Percentiles rank a stretch among this genome's conserved stretches.
Evolutionary conservation across 2,113 vertebrate species (phyloP).

Genomic region (Scartelaos histophorus): DNA sequence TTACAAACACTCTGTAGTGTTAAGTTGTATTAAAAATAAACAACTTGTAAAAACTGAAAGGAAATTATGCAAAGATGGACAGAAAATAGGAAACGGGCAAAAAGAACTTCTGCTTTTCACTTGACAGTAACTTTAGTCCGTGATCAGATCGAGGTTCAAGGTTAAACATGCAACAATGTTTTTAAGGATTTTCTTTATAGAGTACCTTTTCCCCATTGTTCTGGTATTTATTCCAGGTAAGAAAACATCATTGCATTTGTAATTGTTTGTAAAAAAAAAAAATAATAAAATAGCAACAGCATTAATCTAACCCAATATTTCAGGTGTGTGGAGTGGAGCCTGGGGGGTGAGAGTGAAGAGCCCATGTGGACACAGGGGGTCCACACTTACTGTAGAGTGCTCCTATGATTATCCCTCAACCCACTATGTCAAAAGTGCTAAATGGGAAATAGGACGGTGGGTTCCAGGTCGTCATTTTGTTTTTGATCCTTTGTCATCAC

Average conservation of each 20-base stretch:
- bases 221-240: slow-evolving; percentile 36
- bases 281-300: not conserved
- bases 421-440: not conserved
- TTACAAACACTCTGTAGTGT: no score
- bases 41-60: no score
- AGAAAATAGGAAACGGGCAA: no score
- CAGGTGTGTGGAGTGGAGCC: slow-evolving; percentile 47
- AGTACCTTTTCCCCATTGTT: slow-evolving; percentile 29
- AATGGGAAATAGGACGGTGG: slow-evolving; percentile 30
- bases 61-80: no score
- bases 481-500: not conserved
- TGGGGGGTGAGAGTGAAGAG: slow-evolving; percentile 32
- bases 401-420: slow-evolving; percentile 25
- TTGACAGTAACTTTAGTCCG: not conserved
- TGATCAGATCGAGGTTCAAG: no score
- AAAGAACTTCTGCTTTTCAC: slow-evolving; percentile 65
- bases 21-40: not conserved
- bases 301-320: not conserved
- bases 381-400: slow-evolving; percentile 48
- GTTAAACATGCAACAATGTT: not conserved
- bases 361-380: slow-evolving; percentile 53
- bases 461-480: not conserved
- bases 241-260: not conserved
- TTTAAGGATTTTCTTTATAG: slow-evolving; percentile 26
- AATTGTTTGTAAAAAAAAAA: not conserved